Conservation (phyloP, 2,888 invertebrate genomes). For the Hipparchia sbordonii region DNA sequence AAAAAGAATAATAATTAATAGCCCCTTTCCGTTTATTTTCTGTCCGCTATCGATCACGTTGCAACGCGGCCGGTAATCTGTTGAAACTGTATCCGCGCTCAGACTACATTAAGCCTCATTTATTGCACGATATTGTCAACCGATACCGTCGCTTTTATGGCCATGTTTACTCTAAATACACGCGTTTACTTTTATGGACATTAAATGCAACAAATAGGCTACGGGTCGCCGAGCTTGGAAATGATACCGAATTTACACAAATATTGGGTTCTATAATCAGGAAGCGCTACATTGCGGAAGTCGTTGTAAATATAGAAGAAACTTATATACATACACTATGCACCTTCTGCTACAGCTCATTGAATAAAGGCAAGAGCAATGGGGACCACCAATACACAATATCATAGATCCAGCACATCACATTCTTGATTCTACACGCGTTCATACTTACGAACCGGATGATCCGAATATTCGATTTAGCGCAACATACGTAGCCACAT, state of each 20-base stretch:
- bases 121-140: constrained; percentile 19
- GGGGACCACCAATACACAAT: neutral
- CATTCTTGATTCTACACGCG: too few species aligned
- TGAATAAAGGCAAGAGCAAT: too few species aligned
- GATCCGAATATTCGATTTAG: too few species aligned
- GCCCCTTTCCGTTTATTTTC: neutral
- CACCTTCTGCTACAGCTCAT: too few species aligned
- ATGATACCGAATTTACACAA: neutral
- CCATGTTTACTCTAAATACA: constrained; percentile 18
- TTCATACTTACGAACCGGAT: too few species aligned
- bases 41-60: constrained; percentile 9
- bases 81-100: constrained; percentile 24
- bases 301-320: too few species aligned
- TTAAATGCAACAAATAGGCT: neutral
- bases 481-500: too few species aligned
- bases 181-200: constrained; percentile 8
- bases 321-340: too few species aligned
- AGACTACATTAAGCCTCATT: constrained; percentile 19
- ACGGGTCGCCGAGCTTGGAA: neutral
- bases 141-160: constrained; percentile 13
- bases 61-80: constrained; percentile 15
- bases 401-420: neutral
- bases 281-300: too few species aligned
- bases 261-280: neutral
- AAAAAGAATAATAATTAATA: too few species aligned